Percentiles rank a stretch among this genome's conserved stretches.
Conservation (phyloP, 2,888 invertebrate genomes). For the Diadegma fenestrale region DNA sequence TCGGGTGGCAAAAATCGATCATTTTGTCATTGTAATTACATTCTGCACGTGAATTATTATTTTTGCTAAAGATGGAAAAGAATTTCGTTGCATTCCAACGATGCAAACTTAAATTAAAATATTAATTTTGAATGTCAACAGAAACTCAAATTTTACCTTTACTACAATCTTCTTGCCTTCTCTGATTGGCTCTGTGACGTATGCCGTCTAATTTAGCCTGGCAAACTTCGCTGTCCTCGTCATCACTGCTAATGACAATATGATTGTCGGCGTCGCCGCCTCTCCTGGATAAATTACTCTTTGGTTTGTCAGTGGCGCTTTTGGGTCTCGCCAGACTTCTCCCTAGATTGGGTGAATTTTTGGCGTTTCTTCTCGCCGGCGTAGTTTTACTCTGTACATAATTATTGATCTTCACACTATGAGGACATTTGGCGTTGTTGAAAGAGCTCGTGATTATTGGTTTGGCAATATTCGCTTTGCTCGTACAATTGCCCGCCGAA, state of each 20-base stretch:
- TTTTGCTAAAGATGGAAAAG: too few species aligned
- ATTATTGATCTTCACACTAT: conserved; percentile 82
- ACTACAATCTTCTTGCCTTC: conserved; percentile 81
- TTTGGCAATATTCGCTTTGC: conserved; percentile 79
- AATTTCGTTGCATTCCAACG: too few species aligned
- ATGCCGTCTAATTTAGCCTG: conserved; percentile 89
- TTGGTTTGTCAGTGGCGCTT: conserved; percentile 75
- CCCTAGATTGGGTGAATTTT: conserved; percentile 79
- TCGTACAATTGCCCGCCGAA: conserved; percentile 79
- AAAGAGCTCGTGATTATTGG: conserved; percentile 75
- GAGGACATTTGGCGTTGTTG: conserved; percentile 78
- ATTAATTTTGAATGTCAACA: neutral
- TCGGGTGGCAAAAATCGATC: too few species aligned
- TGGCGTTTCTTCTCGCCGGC: conserved; percentile 76
- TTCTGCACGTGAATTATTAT: too few species aligned
- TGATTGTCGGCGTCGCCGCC: conserved; percentile 73
- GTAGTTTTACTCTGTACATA: conserved; percentile 81
- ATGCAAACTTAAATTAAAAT: too few species aligned
- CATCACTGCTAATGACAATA: conserved; percentile 80
- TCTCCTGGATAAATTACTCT: conserved; percentile 65
- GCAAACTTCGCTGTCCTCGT: conserved; percentile 89
- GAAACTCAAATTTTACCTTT: conserved; percentile 75
- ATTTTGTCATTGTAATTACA: too few species aligned
- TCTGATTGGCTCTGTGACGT: conserved; percentile 87
- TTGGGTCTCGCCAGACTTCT: conserved; percentile 77